Conservation (phyloP, 2,888 invertebrate species). For the Portevinia maculata region DNA sequence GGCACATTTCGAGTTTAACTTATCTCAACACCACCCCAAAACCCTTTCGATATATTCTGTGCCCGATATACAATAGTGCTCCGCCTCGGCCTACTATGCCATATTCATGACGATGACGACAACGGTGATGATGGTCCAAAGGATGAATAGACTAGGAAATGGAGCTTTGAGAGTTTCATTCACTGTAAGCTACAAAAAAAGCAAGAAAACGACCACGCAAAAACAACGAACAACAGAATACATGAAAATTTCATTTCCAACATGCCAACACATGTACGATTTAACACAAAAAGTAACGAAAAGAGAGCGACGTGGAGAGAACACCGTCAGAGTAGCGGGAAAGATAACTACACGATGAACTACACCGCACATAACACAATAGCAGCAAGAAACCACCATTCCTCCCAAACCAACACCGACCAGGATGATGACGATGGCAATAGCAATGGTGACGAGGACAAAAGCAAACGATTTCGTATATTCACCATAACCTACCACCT, state of each 20-base stretch:
- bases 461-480: slow-evolving; percentile 45
- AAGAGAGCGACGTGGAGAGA: slow-evolving; percentile 12
- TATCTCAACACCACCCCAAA: background rate
- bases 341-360: slow-evolving; percentile 45
- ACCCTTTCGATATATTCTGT: background rate
- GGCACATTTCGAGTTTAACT: slow-evolving; percentile 27
- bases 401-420: slow-evolving; percentile 1
- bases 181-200: slow-evolving; percentile 8
- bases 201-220: background rate
- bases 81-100: background rate
- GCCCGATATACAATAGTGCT: slow-evolving; percentile 5
- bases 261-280: slow-evolving; percentile 58
- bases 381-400: slow-evolving; percentile 29
- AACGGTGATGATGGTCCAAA: slow-evolving; percentile 27
- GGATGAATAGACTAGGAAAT: slow-evolving; percentile 51
- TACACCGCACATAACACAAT: slow-evolving; percentile 44
- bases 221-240: slow-evolving; percentile 34
- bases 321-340: slow-evolving; percentile 1
- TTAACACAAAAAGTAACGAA: slow-evolving; percentile 46
- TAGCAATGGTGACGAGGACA: slow-evolving; percentile 30
- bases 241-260: slow-evolving; percentile 65
- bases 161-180: slow-evolving; percentile 49
- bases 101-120: slow-evolving; percentile 18
- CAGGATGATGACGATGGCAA: slow-evolving; percentile 7
- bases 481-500: slow-evolving; percentile 5